Percentiles rank a stretch among this genome's conserved stretches.
Conservation (phyloP, 2,888 invertebrate species). For the Carabus problematicus region DNA sequence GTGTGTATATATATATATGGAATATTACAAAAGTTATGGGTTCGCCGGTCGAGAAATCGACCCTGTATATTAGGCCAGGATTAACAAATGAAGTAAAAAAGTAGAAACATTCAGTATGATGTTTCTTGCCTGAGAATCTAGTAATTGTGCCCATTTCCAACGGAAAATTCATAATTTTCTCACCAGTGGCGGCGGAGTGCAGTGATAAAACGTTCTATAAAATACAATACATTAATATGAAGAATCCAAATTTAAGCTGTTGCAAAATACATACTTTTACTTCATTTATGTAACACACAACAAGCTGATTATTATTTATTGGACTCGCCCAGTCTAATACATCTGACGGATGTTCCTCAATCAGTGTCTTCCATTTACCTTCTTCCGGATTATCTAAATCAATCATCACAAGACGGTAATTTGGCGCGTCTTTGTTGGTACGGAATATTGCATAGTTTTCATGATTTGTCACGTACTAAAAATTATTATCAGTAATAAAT, state of each 20-base stretch:
- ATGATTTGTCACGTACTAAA: constrained; percentile 90
- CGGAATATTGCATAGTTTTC: constrained; percentile 83
- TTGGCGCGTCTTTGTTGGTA: constrained; percentile 93
- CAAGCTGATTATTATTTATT: constrained; percentile 84
- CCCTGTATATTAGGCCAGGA: constrained; percentile 86
- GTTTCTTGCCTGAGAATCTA: constrained; percentile 84
- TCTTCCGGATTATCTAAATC: constrained; percentile 75
- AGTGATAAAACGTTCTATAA: constrained; percentile 85
- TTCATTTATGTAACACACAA: constrained; percentile 90
- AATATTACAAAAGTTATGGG: constrained; percentile 24
- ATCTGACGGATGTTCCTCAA: constrained; percentile 83
- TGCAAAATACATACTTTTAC: constrained; percentile 76
- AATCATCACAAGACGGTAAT: constrained; percentile 86
- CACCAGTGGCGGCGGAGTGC: constrained; percentile 76
- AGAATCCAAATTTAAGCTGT: constrained; percentile 15
- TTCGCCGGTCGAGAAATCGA: constrained; percentile 67
- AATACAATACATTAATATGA: neutral
- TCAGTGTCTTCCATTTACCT: constrained; percentile 82
- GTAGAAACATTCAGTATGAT: constrained; percentile 90
- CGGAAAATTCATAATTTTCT: constrained; percentile 74
- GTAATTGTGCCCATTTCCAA: constrained; percentile 87
- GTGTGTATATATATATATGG: constrained; percentile 24
- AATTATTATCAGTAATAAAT: constrained; percentile 49
- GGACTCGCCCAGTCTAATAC: constrained; percentile 90
- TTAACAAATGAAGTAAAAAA: constrained; percentile 93